Percentiles rank a stretch among this genome's conserved stretches.
phyloP scores from a whole-genome alignment of 2,797 vertebrate species.

The Sylvia borin region DNA sequence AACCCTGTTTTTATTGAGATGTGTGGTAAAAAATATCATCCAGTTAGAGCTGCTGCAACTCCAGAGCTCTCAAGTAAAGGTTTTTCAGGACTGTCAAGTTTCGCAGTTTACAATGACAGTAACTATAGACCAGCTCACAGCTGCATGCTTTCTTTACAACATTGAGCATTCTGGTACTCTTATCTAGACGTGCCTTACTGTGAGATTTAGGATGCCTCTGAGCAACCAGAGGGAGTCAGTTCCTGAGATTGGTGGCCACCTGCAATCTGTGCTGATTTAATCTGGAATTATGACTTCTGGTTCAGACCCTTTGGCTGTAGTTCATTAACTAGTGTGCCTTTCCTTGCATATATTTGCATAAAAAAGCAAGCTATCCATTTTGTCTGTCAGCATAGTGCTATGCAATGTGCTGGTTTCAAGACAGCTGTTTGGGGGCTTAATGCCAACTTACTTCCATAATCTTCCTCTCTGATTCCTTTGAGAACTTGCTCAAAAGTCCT shows the following conservation, averaged over 20 bases:
- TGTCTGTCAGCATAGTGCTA: background rate
- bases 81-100: background rate
- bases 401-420: background rate
- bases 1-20: background rate
- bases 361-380: constrained; percentile 17
- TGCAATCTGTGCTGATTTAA: constrained; percentile 7
- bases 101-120: background rate
- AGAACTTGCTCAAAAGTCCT: background rate
- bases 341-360: constrained; percentile 39
- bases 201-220: background rate
- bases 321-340: constrained; percentile 26
- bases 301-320: background rate
- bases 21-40: background rate
- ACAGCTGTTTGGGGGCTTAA: background rate
- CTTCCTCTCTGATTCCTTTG: background rate
- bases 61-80: background rate
- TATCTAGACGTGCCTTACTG: background rate
- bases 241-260: background rate
- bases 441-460: background rate
- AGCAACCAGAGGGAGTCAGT: background rate
- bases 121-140: background rate
- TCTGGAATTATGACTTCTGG: constrained; percentile 8
- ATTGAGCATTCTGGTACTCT: background rate
- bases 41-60: background rate
- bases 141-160: background rate